A percentile compares a stretch with the other conserved stretches of the same genome.
Evolutionary conservation across 1,140 invertebrate genomes (phyloP).

Genomic region (Pseudomyrmex cubaensis): DNA sequence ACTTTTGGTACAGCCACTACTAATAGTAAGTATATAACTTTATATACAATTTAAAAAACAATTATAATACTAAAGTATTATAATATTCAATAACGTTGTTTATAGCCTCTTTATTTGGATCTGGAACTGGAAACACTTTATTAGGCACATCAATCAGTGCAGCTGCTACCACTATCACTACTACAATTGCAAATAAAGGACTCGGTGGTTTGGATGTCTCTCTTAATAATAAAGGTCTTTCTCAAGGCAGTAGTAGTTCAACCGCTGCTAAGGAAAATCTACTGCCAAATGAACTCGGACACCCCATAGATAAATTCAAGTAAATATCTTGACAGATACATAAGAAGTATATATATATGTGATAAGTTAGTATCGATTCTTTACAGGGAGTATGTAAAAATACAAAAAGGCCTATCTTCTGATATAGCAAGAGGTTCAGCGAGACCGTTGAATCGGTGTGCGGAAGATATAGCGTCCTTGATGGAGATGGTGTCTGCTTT

Average conservation of each 20-base stretch:
- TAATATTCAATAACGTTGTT: constrained; percentile 52
- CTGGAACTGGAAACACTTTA: constrained; percentile 71
- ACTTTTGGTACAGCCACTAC: constrained; percentile 78
- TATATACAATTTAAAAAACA: constrained; percentile 28
- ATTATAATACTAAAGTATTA: constrained; percentile 57
- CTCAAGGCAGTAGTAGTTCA: constrained; percentile 86
- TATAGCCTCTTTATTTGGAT: constrained; percentile 79
- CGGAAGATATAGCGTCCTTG: constrained; percentile 88
- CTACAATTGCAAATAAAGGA: constrained; percentile 84
- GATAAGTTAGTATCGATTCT: constrained; percentile 75
- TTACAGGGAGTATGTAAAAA: constrained; percentile 92
- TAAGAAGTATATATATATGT: background rate
- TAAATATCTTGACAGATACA: constrained; percentile 77
- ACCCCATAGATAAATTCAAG: constrained; percentile 87
- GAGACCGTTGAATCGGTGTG: constrained; percentile 88
- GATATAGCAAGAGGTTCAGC: constrained; percentile 91
- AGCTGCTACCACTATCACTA: constrained; percentile 63
- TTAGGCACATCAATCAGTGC: constrained; percentile 80
- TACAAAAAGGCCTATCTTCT: constrained; percentile 92
- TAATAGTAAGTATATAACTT: constrained; percentile 61
- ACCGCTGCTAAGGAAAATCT: constrained; percentile 89
- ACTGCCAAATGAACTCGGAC: constrained; percentile 90
- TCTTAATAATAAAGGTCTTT: constrained; percentile 85
- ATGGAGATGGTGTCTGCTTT: constrained; percentile 89
- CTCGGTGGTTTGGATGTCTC: constrained; percentile 89